These are phyloP conservation scores for Scaptomyza cyrtandrae DNA, from an alignment of 2,888 invertebrate genomes.

Conservation along the genomic window DNA sequence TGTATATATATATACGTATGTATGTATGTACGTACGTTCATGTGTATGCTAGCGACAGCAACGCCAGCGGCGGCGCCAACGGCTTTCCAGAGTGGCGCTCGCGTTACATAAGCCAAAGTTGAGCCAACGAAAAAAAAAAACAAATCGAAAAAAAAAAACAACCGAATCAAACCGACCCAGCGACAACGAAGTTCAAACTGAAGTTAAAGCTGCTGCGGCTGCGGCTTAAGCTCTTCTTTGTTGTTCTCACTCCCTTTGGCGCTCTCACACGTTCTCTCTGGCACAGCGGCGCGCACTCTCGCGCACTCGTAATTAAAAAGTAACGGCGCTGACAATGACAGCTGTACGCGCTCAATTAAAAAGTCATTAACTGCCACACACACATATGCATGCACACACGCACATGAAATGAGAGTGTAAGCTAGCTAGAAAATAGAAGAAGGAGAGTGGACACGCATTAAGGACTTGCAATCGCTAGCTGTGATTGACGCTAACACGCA, in stretches of 20 bases:
- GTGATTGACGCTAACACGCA: conserved; percentile 75
- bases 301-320: conserved; percentile 63
- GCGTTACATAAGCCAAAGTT: conserved; percentile 64
- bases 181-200: conserved; percentile 31
- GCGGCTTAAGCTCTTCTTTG: conserved; percentile 43
- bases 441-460: conserved; percentile 41
- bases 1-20: not conserved
- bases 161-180: conserved; percentile 8
- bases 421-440: conserved; percentile 1
- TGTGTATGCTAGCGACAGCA: conserved; percentile 23
- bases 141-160: not conserved
- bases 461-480: conserved; percentile 47
- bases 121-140: conserved; percentile 3
- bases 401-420: conserved; percentile 13
- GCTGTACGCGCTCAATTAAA: conserved; percentile 78
- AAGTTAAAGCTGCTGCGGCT: conserved; percentile 17
- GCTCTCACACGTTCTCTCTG: conserved; percentile 10
- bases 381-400: conserved; percentile 6
- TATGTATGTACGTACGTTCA: not conserved
- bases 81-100: conserved; percentile 63
- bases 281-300: conserved; percentile 14
- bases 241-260: conserved; percentile 16
- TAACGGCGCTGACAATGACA: conserved; percentile 74
- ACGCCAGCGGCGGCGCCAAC: conserved; percentile 53
- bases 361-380: conserved; percentile 73